These are phyloP conservation scores for Sarcoramphus papa DNA, from an alignment of 2,797 vertebrate species.

Conservation along the genomic window DNA sequence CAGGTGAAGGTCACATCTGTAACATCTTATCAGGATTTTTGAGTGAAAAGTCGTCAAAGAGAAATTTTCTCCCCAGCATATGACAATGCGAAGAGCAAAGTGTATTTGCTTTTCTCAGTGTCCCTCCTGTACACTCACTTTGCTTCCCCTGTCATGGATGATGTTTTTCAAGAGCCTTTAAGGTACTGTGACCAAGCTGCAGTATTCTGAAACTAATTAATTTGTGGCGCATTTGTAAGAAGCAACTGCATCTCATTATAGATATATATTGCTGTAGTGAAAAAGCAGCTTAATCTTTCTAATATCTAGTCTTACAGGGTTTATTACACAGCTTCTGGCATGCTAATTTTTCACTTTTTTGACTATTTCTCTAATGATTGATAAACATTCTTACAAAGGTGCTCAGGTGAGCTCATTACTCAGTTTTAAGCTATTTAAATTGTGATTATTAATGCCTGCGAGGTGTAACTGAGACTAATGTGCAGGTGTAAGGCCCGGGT, in stretches of 20 bases:
- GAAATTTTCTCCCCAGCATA: neutral
- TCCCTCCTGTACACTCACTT: neutral
- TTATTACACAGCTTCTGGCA: conserved; percentile 29
- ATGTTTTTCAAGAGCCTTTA: neutral
- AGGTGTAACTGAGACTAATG: neutral
- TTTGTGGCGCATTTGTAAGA: conserved; percentile 30
- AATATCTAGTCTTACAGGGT: conserved; percentile 27
- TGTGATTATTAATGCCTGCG: neutral
- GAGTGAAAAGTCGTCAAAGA: neutral
- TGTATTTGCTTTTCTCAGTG: neutral
- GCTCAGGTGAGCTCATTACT: conserved; percentile 13
- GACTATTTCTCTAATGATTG: conserved; percentile 6
- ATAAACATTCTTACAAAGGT: neutral
- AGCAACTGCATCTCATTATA: conserved; percentile 36
- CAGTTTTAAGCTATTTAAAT: neutral
- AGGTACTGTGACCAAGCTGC: neutral
- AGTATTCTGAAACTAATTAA: conserved; percentile 47
- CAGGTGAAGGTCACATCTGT: neutral
- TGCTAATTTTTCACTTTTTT: conserved; percentile 28
- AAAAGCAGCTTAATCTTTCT: conserved; percentile 43
- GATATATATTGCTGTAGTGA: conserved; percentile 24
- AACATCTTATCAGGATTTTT: neutral
- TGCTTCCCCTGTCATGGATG: neutral
- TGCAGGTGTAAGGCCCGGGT: neutral
- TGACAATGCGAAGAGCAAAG: neutral